Percentiles rank a stretch among this genome's conserved stretches.
Evolutionary conservation across 1,140 invertebrate genomes (phyloP).

Genomic region (Meloidogyne floridensis): DNA sequence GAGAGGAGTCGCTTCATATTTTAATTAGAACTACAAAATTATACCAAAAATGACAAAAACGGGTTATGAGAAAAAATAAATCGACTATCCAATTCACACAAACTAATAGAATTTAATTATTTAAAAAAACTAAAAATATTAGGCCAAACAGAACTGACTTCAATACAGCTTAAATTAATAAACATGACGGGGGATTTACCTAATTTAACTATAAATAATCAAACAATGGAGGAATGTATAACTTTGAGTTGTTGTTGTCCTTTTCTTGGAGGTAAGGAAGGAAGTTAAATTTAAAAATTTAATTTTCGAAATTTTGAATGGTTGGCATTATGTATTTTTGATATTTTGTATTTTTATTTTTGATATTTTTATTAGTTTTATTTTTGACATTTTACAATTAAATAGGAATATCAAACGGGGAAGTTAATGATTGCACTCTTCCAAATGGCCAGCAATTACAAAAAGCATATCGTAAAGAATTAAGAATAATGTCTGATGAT

Average conservation of each 20-base stretch:
- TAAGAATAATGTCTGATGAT: slow-evolving; percentile 43
- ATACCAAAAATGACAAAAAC: no score
- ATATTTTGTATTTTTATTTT: neutral
- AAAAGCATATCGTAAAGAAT: slow-evolving; percentile 51
- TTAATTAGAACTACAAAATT: no score
- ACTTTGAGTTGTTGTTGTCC: slow-evolving; percentile 15
- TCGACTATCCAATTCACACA: no score
- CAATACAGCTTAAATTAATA: neutral
- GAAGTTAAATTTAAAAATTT: neutral
- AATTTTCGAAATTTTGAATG: neutral
- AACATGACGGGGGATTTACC: neutral
- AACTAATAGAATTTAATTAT: no score
- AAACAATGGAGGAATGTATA: neutral
- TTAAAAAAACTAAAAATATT: no score
- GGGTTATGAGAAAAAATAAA: no score
- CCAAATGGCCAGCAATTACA: slow-evolving; percentile 37
- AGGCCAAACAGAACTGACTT: no score
- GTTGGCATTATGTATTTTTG: neutral
- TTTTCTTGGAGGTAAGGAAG: slow-evolving; percentile 16
- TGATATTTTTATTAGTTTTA: neutral
- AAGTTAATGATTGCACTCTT: slow-evolving; percentile 37
- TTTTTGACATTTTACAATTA: no score
- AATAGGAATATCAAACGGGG: neutral
- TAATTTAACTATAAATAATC: neutral
- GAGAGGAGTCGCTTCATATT: no score